Evolutionary conservation across 1,140 invertebrate genomes (phyloP).

Genomic region (Trachelipus rathkii): DNA sequence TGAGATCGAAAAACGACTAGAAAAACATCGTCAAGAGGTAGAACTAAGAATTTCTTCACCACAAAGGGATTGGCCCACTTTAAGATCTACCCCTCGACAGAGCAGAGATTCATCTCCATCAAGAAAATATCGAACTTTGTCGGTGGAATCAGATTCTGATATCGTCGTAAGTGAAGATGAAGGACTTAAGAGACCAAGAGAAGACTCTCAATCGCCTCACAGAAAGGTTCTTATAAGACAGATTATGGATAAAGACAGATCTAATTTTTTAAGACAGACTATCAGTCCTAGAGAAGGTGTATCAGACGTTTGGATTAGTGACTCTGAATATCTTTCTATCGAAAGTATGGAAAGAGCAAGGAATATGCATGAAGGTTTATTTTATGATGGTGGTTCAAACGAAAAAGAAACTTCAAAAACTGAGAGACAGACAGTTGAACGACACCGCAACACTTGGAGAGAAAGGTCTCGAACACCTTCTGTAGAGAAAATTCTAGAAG

Average conservation of each 20-base stretch:
- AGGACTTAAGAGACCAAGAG: neutral
- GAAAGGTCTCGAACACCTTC: neutral
- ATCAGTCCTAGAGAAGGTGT: neutral
- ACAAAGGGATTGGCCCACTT: neutral
- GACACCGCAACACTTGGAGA: neutral
- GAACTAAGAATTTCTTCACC: neutral
- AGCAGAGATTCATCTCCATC: neutral
- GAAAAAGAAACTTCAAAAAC: neutral
- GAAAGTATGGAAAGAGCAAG: neutral
- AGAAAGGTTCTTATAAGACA: slow-evolving; percentile 1
- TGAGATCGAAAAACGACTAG: neutral
- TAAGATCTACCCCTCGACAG: neutral
- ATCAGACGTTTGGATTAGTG: neutral
- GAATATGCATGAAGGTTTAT: neutral
- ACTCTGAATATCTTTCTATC: neutral
- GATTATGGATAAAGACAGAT: neutral
- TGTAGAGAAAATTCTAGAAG: neutral
- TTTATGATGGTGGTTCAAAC: neutral
- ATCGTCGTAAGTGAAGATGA: neutral
- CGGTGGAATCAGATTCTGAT: neutral
- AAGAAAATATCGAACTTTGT: neutral
- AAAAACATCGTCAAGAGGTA: neutral
- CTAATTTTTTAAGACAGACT: neutral
- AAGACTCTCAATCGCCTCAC: neutral
- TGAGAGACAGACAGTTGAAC: neutral